phyloP scores from a whole-genome alignment of 2,888 invertebrate genomes.

The Trachelus iudaicus region DNA sequence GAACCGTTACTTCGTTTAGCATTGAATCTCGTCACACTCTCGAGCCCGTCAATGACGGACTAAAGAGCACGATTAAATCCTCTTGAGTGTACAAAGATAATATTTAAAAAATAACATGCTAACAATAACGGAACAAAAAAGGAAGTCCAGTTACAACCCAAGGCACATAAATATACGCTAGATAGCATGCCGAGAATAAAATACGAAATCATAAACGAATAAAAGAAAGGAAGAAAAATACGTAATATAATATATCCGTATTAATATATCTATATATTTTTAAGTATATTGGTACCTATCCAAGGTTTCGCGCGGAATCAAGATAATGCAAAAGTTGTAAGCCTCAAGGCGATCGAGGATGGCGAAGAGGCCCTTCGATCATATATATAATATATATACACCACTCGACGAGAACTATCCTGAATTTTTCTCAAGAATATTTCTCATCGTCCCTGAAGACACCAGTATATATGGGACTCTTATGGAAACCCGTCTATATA shows the following conservation, averaged over 20 bases:
- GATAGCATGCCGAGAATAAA: background rate
- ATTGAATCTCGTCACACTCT: background rate
- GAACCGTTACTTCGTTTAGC: background rate
- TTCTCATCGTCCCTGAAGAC: background rate
- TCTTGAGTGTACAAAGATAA: background rate
- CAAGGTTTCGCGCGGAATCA: background rate
- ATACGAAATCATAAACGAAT: background rate
- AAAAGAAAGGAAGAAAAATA: background rate
- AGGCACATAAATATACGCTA: too few species aligned
- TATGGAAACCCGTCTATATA: background rate
- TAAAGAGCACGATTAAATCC: background rate
- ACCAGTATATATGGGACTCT: background rate
- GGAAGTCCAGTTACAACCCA: background rate
- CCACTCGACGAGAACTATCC: background rate
- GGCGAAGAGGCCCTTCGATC: background rate
- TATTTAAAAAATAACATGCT: background rate
- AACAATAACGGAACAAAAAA: background rate
- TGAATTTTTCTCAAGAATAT: background rate
- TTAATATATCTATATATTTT: background rate
- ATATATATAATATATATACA: background rate
- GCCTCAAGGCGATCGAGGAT: background rate
- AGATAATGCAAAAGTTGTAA: background rate
- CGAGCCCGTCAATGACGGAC: background rate
- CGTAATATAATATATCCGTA: background rate
- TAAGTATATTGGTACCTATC: background rate